Percentiles rank a stretch among this genome's conserved stretches.
Evolutionary conservation across 1,140 invertebrate genomes (phyloP).

Genomic region (Zelostemma sp.): DNA sequence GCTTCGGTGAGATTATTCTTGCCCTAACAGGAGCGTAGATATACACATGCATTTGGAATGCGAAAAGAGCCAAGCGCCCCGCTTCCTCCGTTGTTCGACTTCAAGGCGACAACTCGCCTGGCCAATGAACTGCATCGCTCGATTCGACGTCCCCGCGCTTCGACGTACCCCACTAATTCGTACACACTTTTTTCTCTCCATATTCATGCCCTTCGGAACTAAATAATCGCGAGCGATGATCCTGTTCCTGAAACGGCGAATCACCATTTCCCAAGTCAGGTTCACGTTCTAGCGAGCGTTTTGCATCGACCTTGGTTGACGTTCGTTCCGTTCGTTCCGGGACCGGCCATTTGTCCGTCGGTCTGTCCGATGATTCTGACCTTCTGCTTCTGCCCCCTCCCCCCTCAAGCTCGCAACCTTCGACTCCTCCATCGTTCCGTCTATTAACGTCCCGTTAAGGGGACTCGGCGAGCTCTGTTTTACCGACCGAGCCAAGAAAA

Average conservation of each 20-base stretch:
- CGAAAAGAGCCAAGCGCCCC: conserved; percentile 47
- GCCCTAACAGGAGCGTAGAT: conserved; percentile 32
- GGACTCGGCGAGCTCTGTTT: too few species aligned
- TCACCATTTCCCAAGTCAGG: too few species aligned
- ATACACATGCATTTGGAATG: conserved; percentile 53
- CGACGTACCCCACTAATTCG: conserved; percentile 39
- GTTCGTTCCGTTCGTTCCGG: conserved; percentile 38
- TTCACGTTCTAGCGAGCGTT: not conserved
- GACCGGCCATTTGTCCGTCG: conserved; percentile 31
- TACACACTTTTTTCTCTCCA: conserved; percentile 23
- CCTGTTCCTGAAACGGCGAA: not conserved
- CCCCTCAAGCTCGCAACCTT: conserved; percentile 16
- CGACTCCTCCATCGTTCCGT: conserved; percentile 30
- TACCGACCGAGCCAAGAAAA: conserved; percentile 11
- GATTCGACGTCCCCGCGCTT: conserved; percentile 37
- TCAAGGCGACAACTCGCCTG: conserved; percentile 65
- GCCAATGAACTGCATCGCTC: conserved; percentile 61
- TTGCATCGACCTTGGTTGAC: conserved; percentile 38
- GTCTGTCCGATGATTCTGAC: conserved; percentile 51
- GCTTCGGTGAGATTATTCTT: conserved; percentile 28
- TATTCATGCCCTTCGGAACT: conserved; percentile 13
- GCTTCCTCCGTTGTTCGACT: conserved; percentile 48
- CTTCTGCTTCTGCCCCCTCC: conserved; percentile 39
- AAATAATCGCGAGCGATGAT: conserved; percentile 6
- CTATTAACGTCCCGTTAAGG: conserved; percentile 56